phyloP scores from a whole-genome alignment of 2,113 vertebrate species.

The Progne subis region DNA sequence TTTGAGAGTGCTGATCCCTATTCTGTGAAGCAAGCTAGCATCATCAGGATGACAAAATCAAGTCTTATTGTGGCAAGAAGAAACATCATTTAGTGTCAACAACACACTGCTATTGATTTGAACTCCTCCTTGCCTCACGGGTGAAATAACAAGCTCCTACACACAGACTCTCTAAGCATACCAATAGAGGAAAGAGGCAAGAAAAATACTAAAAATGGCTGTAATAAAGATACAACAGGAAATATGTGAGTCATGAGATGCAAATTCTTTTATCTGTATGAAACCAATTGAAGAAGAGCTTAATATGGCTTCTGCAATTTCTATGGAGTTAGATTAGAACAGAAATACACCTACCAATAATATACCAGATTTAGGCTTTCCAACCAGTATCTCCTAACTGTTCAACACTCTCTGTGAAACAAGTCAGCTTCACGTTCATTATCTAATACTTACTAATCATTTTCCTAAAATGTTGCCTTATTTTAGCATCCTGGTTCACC shows the following conservation, averaged over 20 bases:
- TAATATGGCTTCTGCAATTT: conserved; percentile 60
- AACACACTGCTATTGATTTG: conserved; percentile 56
- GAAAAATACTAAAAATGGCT: conserved; percentile 67
- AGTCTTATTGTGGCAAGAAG: conserved; percentile 60
- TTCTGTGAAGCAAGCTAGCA: conserved; percentile 36
- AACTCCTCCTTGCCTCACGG: conserved; percentile 60
- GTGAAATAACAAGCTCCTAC: conserved; percentile 61
- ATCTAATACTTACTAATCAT: neutral
- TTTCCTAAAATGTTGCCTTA: neutral
- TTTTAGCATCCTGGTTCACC: neutral
- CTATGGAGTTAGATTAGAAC: conserved; percentile 67
- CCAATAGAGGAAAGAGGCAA: conserved; percentile 34
- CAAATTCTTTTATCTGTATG: conserved; percentile 65
- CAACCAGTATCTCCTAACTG: neutral
- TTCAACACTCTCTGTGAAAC: neutral
- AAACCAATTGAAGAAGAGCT: conserved; percentile 55
- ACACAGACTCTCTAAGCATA: conserved; percentile 45
- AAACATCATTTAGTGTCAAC: conserved; percentile 49
- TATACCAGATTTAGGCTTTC: conserved; percentile 32
- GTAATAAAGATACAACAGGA: conserved; percentile 68
- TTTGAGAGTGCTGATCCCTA: conserved; percentile 28
- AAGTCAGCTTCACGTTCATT: neutral
- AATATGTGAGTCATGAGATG: conserved; percentile 65
- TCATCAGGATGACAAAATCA: conserved; percentile 69
- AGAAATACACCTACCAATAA: conserved; percentile 66